Evolutionary conservation across 2,888 invertebrate genomes (phyloP).

Genomic region (Rotaria macrura): DNA sequence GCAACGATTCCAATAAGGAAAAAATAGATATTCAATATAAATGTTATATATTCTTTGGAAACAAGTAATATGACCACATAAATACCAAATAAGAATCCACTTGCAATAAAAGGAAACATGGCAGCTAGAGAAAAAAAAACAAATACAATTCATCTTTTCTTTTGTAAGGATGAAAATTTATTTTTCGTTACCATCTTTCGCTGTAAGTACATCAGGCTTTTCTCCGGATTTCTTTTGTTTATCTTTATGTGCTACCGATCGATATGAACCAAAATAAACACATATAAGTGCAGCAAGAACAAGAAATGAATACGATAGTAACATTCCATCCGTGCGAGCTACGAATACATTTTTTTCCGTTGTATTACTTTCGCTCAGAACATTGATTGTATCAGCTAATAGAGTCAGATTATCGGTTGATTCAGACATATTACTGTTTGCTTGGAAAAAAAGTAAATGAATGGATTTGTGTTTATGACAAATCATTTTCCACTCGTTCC

Average conservation of each 20-base stretch:
- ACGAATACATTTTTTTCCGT: constrained; percentile 23
- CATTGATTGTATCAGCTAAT: neutral
- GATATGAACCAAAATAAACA: constrained; percentile 82
- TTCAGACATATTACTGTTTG: neutral
- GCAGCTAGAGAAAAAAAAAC: constrained; percentile 49
- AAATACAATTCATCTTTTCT: neutral
- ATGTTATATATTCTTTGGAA: constrained; percentile 88
- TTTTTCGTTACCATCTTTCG: constrained; percentile 1
- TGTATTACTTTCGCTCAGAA: constrained; percentile 18
- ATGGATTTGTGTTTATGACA: neutral
- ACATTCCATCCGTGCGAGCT: constrained; percentile 79
- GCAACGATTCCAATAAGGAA: constrained; percentile 88
- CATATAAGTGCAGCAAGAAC: constrained; percentile 89
- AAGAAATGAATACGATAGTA: constrained; percentile 81
- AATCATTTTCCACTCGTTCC: neutral
- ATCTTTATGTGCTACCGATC: constrained; percentile 64
- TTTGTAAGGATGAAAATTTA: neutral
- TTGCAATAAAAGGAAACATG: constrained; percentile 91
- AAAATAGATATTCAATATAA: constrained; percentile 84
- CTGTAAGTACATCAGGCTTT: constrained; percentile 53
- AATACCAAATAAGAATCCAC: constrained; percentile 78
- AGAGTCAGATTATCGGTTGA: neutral
- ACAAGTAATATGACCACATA: constrained; percentile 86
- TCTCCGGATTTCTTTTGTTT: constrained; percentile 64
- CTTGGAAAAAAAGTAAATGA: neutral